These are phyloP conservation scores for Caerostris extrusa DNA, from an alignment of 1,140 invertebrate genomes.

Conservation along the genomic window DNA sequence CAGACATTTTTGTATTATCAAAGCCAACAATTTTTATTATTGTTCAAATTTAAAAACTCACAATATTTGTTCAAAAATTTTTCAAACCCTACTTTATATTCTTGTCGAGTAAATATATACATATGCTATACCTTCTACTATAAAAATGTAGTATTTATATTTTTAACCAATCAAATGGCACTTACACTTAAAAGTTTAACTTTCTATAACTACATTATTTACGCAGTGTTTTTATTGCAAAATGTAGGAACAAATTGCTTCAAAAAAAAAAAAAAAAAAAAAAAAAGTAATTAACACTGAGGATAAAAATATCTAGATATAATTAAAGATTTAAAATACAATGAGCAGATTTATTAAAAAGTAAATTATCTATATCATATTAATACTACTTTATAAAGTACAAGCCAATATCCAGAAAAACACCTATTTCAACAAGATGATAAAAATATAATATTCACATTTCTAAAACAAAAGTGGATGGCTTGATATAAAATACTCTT, in stretches of 20 bases:
- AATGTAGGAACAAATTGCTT: background rate
- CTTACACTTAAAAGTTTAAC: background rate
- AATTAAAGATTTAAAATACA: background rate
- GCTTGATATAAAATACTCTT: background rate
- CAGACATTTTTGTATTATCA: no score
- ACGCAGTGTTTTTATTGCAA: background rate
- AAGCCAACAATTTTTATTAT: no score
- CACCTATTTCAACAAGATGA: background rate
- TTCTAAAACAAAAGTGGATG: background rate
- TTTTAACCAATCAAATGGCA: no score
- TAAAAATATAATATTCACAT: slow-evolving; percentile 13
- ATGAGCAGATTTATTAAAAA: background rate
- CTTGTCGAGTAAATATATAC: background rate
- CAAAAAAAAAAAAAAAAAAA: background rate
- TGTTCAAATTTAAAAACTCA: no score
- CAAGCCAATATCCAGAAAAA: background rate
- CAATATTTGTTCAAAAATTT: no score
- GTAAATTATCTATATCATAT: background rate
- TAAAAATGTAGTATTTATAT: background rate
- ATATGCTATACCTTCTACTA: background rate
- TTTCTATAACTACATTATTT: background rate
- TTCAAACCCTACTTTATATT: background rate
- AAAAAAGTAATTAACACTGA: background rate
- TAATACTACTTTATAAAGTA: background rate
- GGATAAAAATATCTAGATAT: background rate